Evolutionary conservation across 2,113 vertebrate species (phyloP), one percentile per base, ranked within the genome.

Genomic region (Pipa parva): DNA sequence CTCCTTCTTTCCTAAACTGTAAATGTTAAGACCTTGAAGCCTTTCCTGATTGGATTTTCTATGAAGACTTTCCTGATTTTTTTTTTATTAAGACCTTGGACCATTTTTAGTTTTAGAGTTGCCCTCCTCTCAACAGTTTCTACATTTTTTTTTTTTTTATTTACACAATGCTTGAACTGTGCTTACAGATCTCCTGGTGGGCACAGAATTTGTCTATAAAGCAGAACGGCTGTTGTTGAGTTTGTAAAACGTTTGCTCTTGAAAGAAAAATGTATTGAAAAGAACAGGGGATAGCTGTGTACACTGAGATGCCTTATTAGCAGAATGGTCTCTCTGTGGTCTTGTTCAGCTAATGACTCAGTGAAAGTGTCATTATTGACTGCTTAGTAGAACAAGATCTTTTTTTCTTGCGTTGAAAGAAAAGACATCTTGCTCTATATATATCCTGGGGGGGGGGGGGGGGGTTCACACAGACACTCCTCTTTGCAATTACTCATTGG

Each of bases 281-380:
- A 46, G 52, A 57, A 46, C 33, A 45, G 51, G 42, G 51, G 27
- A 21, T 56, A 2, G 51, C 50, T 65, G 63, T 65, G 63, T 55
- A 46, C 63, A 65, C 51, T 31, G 28, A 65, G 36, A 65, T 45
- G 50, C 27, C 52, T 65, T 22, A 25, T 46, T 18, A 21, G 42
- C 20, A 59, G 64, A 65, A 67, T 59, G 42, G 64, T 20, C 25
- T 9, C 54, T 67, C 59, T 67, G 54, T 67, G 33, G 54, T 22
- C 42, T 56, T 46, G 63, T 57, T 46, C 63, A 57, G 24, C 55
- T 65, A 57, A 65, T 65, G 63, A 65, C 51, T 65, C 26, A 42
- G 55, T 50, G 55, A 50, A 59, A 68, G 64, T 59, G 48, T 59
- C 56, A 50, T 68, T 68, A 59, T 59, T 68, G 56, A 29, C 29